Percentiles rank a stretch among this genome's conserved stretches.
Conservation (phyloP, 2,888 invertebrate species). For the Steinernema hermaphroditum region DNA sequence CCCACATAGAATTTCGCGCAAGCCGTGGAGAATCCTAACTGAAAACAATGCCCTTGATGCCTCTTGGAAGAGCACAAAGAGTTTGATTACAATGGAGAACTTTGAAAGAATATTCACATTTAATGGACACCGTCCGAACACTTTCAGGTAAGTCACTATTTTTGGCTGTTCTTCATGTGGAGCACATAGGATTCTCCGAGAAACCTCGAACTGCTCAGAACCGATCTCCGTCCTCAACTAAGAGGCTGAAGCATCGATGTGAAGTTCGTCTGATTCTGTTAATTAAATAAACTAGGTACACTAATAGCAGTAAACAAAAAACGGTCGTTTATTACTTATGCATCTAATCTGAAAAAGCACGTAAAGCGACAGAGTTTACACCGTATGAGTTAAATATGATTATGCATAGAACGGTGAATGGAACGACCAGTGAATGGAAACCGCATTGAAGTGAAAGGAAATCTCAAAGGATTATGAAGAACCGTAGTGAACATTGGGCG, state of each 20-base stretch:
- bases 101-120: neutral
- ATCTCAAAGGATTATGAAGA: neutral
- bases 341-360: neutral
- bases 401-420: neutral
- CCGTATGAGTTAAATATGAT: neutral
- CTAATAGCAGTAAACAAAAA: no score
- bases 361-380: slow-evolving; percentile 21
- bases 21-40: neutral
- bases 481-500: neutral
- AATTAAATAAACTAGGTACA: no score
- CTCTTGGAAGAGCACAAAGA: slow-evolving; percentile 15
- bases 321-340: neutral
- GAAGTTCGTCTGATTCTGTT: no score
- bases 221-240: slow-evolving; percentile 6
- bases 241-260: no score
- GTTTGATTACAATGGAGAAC: neutral
- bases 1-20: neutral
- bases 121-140: neutral
- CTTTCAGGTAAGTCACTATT: slow-evolving; percentile 7
- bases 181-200: neutral
- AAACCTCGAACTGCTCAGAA: slow-evolving; percentile 3
- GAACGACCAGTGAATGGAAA: neutral
- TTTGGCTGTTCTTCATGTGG: neutral
- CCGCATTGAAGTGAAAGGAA: neutral
- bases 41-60: slow-evolving; percentile 1